Percentiles rank a stretch among this genome's conserved stretches.
These are phyloP conservation scores for Hymenopus coronatus DNA, from an alignment of 2,888 invertebrate species.

Conservation along the genomic window DNA sequence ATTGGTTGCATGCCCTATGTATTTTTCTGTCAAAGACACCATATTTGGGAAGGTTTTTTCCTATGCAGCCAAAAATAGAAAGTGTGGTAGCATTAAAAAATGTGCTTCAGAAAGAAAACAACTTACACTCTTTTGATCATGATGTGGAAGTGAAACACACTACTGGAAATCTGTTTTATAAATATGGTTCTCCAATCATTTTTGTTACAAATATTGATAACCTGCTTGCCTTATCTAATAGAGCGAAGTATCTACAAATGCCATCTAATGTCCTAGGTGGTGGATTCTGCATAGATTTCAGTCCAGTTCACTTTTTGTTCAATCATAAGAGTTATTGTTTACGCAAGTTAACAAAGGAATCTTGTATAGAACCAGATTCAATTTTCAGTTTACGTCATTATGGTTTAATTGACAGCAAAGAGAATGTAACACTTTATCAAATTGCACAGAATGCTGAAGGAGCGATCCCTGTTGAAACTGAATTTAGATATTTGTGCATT, in stretches of 20 bases:
- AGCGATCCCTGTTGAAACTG: background rate
- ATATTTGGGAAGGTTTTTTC: slow-evolving; percentile 28
- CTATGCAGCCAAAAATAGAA: slow-evolving; percentile 22
- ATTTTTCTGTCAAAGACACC: slow-evolving; percentile 26
- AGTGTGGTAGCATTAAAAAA: slow-evolving; percentile 7
- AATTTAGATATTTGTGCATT: slow-evolving; percentile 12
- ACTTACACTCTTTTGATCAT: background rate
- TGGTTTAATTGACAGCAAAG: background rate
- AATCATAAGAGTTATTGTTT: slow-evolving; percentile 16
- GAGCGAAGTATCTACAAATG: slow-evolving; percentile 1
- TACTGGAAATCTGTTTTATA: slow-evolving; percentile 1
- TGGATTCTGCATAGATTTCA: background rate
- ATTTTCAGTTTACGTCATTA: slow-evolving; percentile 2
- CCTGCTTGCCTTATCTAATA: background rate
- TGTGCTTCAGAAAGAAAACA: background rate
- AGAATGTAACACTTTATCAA: background rate
- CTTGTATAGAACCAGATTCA: background rate
- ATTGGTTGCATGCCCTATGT: background rate
- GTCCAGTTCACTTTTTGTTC: slow-evolving; percentile 17
- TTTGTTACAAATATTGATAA: background rate
- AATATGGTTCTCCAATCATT: slow-evolving; percentile 8
- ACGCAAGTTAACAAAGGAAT: background rate
- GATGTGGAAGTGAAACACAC: background rate
- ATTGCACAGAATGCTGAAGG: background rate
- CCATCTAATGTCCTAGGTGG: slow-evolving; percentile 8